A percentile compares a stretch with the other conserved stretches of the same genome.
These are phyloP conservation scores for Pangasianodon gigas DNA, from an alignment of 2,113 vertebrate genomes.

Conservation along the genomic window DNA sequence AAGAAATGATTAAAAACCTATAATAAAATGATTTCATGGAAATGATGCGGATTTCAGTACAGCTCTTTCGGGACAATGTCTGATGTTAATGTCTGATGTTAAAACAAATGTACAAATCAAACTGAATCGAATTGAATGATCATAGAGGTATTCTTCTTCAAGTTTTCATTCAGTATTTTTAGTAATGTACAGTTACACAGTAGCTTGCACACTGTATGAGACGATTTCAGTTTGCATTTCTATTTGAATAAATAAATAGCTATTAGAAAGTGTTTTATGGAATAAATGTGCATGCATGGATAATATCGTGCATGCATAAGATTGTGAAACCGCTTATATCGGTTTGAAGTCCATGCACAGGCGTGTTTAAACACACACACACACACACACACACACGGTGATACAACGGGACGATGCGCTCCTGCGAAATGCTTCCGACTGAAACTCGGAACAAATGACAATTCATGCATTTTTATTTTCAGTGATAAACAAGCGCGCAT, in stretches of 20 bases:
- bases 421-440: not conserved
- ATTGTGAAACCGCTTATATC: not conserved
- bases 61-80: not conserved
- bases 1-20: not conserved
- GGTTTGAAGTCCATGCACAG: not conserved
- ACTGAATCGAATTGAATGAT: not conserved
- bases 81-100: not conserved
- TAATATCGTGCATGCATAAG: not conserved
- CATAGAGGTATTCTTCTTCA: not conserved
- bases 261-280: not conserved
- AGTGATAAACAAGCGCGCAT: not conserved
- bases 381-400: not conserved
- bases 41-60: not conserved
- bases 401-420: constrained; percentile 5
- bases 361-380: not conserved
- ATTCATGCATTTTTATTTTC: not conserved
- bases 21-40: not conserved
- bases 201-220: not conserved
- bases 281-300: not conserved
- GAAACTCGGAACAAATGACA: not conserved
- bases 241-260: not conserved
- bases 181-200: not conserved
- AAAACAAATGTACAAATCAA: not conserved
- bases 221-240: not conserved
- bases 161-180: not conserved